Conservation (phyloP, 1,140 invertebrate genomes). For the Telenomus remus region DNA sequence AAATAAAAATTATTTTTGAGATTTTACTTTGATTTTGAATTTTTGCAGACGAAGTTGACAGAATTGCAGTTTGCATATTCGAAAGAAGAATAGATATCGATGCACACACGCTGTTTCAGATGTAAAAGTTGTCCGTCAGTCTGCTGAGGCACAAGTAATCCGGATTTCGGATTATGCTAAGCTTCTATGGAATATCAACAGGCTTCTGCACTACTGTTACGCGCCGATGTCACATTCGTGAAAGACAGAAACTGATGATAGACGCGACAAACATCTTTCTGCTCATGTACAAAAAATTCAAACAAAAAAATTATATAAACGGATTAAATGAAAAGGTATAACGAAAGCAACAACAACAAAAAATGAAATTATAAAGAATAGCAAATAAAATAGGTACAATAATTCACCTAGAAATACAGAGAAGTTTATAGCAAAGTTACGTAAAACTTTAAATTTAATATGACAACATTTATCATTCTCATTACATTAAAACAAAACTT, state of each 20-base stretch:
- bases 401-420: too few relatives aligned
- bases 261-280: conserved; percentile 31
- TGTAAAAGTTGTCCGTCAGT: conserved; percentile 62
- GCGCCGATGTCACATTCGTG: conserved; percentile 42
- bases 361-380: too few relatives aligned
- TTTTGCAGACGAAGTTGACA: too few relatives aligned
- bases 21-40: too few relatives aligned
- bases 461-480: too few relatives aligned
- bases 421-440: too few relatives aligned
- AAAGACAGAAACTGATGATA: conserved; percentile 38
- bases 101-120: conserved; percentile 29
- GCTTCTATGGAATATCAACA: conserved; percentile 54
- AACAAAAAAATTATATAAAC: conserved; percentile 20
- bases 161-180: conserved; percentile 72
- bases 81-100: conserved; percentile 46
- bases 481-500: too few relatives aligned
- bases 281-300: conserved; percentile 29
- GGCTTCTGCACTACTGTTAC: conserved; percentile 42
- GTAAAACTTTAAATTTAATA: too few relatives aligned
- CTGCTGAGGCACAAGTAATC: conserved; percentile 66
- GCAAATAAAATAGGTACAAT: too few relatives aligned
- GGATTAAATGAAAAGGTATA: conserved; percentile 16
- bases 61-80: conserved; percentile 27
- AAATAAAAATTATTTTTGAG: too few relatives aligned
- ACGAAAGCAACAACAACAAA: too few relatives aligned